Base-by-base conservation (phyloP, 2,888 invertebrate species). In the Melanophora roralis region DNA sequence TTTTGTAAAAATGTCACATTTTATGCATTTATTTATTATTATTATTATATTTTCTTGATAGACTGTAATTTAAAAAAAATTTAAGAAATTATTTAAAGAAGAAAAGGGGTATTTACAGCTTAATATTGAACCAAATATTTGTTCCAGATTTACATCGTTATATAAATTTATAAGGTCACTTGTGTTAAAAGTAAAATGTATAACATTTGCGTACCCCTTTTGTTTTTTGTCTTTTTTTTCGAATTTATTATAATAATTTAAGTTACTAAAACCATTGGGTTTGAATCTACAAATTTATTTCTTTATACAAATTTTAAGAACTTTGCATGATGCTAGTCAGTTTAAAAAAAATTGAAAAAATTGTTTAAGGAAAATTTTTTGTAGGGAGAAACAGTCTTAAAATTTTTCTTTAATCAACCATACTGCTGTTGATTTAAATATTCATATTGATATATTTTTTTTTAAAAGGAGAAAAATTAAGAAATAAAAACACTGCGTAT, bases 181-280 rank as follows among this genome's bases (percentile, higher is more conserved):
- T 55, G 32, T 64, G 7, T 36, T 19, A 23, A 36, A 21, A 4
- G n/a, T 5, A 9, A 19, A 9, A 7, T 36, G 27, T 47, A 36
- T 11, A 47, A 40, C 36, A 51, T n/a, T 11, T 32, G 8, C 40
- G 7, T 38, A 34, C 1, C 19, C 2, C 19, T 7, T 7, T 11
- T 40, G 40, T 59, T 2, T 14, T 38, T n/a, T n/a, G n/a, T n/a
- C n/a, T n/a, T n/a, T n/a, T n/a, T n/a, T n/a, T n/a, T n/a, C n/a
- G n/a, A n/a, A 23, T n/a, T n/a, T n/a, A n/a, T n/a, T n/a, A n/a
- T n/a, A 49, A 14, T 7, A 43, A 32, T 38, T 64, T 32, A 51
- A 55, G 36, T 27, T 59, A 5, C 36, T 7, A 76, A 27, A 55
- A 75, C 80, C 43, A 76, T 80, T 76, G 80, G 75, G 80, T 75